Percentiles rank a stretch among this genome's conserved stretches.
phyloP scores from a whole-genome alignment of 2,888 invertebrate genomes.

The Homarus gammarus region DNA sequence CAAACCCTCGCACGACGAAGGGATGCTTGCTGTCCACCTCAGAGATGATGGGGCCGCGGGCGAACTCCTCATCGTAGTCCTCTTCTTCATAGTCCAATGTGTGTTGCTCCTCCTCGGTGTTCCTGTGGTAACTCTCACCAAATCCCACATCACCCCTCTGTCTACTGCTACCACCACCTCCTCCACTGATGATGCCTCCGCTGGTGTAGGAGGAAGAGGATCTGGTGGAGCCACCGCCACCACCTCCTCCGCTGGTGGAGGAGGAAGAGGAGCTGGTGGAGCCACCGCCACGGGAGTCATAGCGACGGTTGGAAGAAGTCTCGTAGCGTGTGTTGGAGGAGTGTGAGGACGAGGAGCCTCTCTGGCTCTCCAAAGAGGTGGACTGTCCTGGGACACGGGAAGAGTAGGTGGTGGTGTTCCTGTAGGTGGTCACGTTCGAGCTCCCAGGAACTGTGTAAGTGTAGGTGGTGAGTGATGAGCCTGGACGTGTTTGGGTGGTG shows the following conservation, averaged over 20 bases:
- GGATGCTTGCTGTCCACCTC: slow-evolving; percentile 67
- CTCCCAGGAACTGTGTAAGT: slow-evolving; percentile 51
- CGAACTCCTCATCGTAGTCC: slow-evolving; percentile 51
- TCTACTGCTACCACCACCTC: slow-evolving; percentile 1
- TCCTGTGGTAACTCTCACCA: slow-evolving; percentile 44
- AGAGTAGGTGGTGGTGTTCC: slow-evolving; percentile 66
- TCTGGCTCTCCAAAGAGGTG: slow-evolving; percentile 16
- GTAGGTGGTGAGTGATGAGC: slow-evolving; percentile 49
- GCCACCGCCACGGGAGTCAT: slow-evolving; percentile 14
- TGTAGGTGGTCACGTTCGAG: slow-evolving; percentile 59
- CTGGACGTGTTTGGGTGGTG: slow-evolving; percentile 64
- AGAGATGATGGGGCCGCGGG: slow-evolving; percentile 51
- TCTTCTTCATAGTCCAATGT: slow-evolving; percentile 55
- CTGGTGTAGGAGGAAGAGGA: background rate
- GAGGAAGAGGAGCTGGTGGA: slow-evolving; percentile 7
- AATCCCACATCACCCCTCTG: slow-evolving; percentile 35
- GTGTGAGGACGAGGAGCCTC: background rate
- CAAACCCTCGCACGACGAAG: slow-evolving; percentile 61
- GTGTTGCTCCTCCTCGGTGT: slow-evolving; percentile 45
- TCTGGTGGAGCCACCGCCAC: background rate
- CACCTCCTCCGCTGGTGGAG: background rate
- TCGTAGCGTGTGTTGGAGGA: slow-evolving; percentile 53
- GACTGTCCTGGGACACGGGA: slow-evolving; percentile 35
- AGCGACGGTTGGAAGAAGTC: slow-evolving; percentile 35
- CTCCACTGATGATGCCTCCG: slow-evolving; percentile 3